Evolutionary conservation across 2,113 vertebrate genomes (phyloP), one percentile per base, ranked within the genome.

Genomic region (Thunnus maccoyii): DNA sequence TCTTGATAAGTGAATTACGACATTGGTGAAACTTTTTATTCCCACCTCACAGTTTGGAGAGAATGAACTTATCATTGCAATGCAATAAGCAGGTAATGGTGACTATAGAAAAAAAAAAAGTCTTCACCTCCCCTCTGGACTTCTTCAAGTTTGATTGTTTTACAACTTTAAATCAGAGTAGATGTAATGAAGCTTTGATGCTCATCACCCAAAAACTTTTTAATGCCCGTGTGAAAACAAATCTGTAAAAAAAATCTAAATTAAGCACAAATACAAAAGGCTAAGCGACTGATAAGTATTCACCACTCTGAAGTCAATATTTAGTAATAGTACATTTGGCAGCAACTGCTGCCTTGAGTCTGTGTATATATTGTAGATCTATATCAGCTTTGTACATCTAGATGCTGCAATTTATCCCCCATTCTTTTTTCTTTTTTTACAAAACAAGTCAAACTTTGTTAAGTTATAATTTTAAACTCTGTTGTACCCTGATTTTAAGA

Each of bases 1-100:
- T 76, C 83, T 70, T 85, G 71, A 82, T 88, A 91, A 89, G 83
- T 88, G 67, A 93, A 93, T 90, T 81, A 89, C 55, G 65, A 58
- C 47, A 78, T 18, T 52, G 72, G 87, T 88, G 60, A 76, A 88
- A 86, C 77, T 87, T 88, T 87, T 84, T 82, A 80, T 84, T 79
- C 72, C 70, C 57, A 46, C 55, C 67, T 63, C 72, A 76, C 44
- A 65, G 25, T 69, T 50, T 15, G 54, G 61, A 77, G 41, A 78
- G 70, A 77, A 64, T 48, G 54, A 46, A 78, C 61, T 70, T 27
- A 72, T 84, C 46, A 66, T n/a, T 54, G 80, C 41, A 25, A 74
- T 22, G 10, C 52, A 84, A 86, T 73, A 58, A 78, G 47, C 46
- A 65, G 36, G 71, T 70, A 73, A 18, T n/a, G 47, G 32, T 56